A percentile compares a stretch with the other conserved stretches of the same genome.
phyloP scores from a whole-genome alignment of 1,140 invertebrate species.

The Papilio aristodemus region DNA sequence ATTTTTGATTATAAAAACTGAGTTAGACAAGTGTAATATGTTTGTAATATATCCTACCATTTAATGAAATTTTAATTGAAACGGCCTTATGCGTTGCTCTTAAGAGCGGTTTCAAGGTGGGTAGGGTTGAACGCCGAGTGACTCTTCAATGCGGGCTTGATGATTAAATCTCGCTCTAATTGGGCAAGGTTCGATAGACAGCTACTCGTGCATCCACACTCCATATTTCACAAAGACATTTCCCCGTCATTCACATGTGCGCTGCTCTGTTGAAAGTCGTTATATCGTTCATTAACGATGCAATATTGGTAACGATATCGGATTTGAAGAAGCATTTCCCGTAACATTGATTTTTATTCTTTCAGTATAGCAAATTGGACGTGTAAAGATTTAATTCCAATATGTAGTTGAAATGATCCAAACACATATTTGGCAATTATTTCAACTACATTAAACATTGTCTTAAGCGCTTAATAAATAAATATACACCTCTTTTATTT shows the following conservation, averaged over 20 bases:
- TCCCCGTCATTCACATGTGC: constrained; percentile 41
- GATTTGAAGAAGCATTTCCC: not conserved
- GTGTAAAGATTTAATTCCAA: too few relatives aligned
- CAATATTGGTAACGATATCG: constrained; percentile 27
- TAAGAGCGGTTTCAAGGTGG: constrained; percentile 34
- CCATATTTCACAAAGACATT: constrained; percentile 45
- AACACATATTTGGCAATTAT: too few relatives aligned
- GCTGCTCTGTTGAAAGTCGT: constrained; percentile 34
- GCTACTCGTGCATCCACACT: constrained; percentile 32
- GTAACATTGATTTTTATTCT: too few relatives aligned
- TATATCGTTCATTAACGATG: constrained; percentile 33
- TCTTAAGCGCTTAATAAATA: too few relatives aligned
- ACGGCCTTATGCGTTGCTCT: constrained; percentile 31
- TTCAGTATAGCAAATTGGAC: too few relatives aligned
- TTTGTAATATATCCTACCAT: constrained; percentile 26
- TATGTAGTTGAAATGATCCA: too few relatives aligned
- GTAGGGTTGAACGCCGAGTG: constrained; percentile 7
- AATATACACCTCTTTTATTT: too few relatives aligned
- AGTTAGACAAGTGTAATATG: not conserved
- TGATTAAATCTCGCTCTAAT: constrained; percentile 55
- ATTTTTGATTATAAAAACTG: not conserved
- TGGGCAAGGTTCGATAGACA: constrained; percentile 41
- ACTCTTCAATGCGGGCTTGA: constrained; percentile 42
- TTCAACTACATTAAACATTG: too few relatives aligned
- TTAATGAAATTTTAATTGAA: constrained; percentile 36